Evolutionary conservation across 2,113 vertebrate genomes (phyloP), one percentile per base, ranked within the genome.

Genomic region (Gopherus evgoodei): DNA sequence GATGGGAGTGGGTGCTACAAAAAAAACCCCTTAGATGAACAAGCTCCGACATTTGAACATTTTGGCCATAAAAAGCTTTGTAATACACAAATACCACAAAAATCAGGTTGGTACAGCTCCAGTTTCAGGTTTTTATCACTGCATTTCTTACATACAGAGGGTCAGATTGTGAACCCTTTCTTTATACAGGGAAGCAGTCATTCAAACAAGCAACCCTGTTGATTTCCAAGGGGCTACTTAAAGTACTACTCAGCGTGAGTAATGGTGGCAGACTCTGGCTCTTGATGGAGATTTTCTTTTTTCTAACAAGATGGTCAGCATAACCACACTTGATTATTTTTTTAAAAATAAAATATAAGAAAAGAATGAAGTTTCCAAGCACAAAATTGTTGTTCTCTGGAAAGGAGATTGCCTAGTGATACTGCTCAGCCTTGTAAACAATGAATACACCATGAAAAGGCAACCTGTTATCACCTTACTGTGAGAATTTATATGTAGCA

Each of bases 211-310:
- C 24, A 69, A 49, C 29, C 50, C 24, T 24, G 27, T 54, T 42
- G 47, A 38, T 82, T 17, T 52, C 50, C 0, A 0, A 50, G 44
- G 0, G 0, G 6, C 9, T 0, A 0, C 29, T 83, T 38, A 25
- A 42, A 0, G 1, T 29, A 31, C 42, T 69, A 50, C 76, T 85
- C 31, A 47, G 50, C 0, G 2, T 16, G 44, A 0, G 1, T 42
- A 27, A 72, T 47, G 3, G 29, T 78, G 88, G 27, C 50, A 83
- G 56, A 50, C 44, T 44, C 5, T 3, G 1, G 44, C 35, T 85
- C 65, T 85, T 82, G 76, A n/a, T 16, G 57, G 85, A 79, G 42
- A 21, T 49, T 88, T 69, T 86, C 56, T 69, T 82, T 81, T 57
- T 88, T 0, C 0, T 35, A 25, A 8, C 1, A 31, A 88, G 56